A percentile compares a stretch with the other conserved stretches of the same genome.
Evolutionary conservation across 2,797 vertebrate species (phyloP).

Genomic region (Eurystomus glaucurus): DNA sequence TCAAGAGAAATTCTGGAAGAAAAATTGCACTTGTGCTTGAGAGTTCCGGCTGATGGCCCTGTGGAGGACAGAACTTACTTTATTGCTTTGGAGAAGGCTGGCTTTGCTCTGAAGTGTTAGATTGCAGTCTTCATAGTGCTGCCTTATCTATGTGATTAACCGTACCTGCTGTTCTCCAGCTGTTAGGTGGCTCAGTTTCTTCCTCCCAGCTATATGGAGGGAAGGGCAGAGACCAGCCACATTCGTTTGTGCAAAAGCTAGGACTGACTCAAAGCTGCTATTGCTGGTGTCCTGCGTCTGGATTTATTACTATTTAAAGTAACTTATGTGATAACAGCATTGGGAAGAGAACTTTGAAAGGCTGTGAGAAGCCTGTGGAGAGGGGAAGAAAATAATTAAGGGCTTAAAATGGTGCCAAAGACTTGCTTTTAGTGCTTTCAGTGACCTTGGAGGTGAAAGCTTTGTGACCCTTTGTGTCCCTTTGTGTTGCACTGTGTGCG

Average conservation of each 20-base stretch:
- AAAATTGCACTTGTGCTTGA: background rate
- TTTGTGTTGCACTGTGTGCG: background rate
- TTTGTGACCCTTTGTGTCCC: background rate
- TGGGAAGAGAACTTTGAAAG: background rate
- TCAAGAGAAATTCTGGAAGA: background rate
- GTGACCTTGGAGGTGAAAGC: background rate
- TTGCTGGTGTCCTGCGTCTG: background rate
- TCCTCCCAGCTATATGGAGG: background rate
- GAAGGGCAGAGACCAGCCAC: background rate
- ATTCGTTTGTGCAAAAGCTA: background rate
- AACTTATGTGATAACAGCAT: background rate
- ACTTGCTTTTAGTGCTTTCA: background rate
- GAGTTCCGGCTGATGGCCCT: background rate
- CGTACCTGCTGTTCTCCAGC: background rate
- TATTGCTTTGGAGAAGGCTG: background rate
- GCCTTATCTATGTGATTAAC: background rate
- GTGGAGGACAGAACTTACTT: background rate
- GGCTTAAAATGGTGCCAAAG: background rate
- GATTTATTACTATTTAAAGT: background rate
- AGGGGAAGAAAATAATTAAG: constrained; percentile 3
- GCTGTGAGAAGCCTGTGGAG: background rate
- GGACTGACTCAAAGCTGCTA: background rate
- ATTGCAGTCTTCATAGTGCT: background rate
- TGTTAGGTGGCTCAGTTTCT: background rate
- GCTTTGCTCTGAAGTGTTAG: background rate